Evolutionary conservation across 2,888 invertebrate species (phyloP).

Genomic region (Erebia aethiops): DNA sequence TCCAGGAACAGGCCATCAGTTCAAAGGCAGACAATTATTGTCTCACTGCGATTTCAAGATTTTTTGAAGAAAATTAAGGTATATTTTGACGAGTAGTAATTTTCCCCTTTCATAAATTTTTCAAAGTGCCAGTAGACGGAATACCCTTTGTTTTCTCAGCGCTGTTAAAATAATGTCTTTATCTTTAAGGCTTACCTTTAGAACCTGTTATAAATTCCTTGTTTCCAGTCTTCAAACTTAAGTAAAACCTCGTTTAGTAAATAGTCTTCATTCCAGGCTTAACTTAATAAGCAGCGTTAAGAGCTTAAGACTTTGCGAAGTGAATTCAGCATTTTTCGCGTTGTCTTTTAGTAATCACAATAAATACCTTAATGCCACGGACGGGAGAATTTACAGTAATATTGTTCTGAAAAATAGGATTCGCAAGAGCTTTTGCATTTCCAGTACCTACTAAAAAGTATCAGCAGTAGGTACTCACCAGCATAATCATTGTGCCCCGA

Average conservation of each 20-base stretch:
- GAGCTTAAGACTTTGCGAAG: not conserved
- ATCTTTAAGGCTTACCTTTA: not conserved
- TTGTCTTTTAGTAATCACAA: not conserved
- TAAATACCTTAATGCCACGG: no score
- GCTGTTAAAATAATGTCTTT: not conserved
- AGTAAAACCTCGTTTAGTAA: not conserved
- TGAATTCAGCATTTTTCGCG: not conserved
- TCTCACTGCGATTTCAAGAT: no score
- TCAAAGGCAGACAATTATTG: no score
- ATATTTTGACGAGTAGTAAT: not conserved
- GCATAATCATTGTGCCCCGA: no score
- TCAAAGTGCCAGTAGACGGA: not conserved
- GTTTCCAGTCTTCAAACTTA: not conserved
- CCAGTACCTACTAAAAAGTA: no score
- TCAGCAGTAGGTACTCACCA: no score
- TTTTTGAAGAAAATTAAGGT: no score
- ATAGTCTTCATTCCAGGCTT: conserved; percentile 4
- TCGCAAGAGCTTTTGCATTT: no score
- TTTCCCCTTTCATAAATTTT: not conserved
- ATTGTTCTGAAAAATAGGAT: no score
- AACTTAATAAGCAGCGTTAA: not conserved
- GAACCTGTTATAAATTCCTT: not conserved
- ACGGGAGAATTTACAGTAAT: no score
- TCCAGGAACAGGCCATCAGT: no score
- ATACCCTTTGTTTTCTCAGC: not conserved